phyloP scores from a whole-genome alignment of 2,113 vertebrate genomes.

The Ciconia boyciana region DNA sequence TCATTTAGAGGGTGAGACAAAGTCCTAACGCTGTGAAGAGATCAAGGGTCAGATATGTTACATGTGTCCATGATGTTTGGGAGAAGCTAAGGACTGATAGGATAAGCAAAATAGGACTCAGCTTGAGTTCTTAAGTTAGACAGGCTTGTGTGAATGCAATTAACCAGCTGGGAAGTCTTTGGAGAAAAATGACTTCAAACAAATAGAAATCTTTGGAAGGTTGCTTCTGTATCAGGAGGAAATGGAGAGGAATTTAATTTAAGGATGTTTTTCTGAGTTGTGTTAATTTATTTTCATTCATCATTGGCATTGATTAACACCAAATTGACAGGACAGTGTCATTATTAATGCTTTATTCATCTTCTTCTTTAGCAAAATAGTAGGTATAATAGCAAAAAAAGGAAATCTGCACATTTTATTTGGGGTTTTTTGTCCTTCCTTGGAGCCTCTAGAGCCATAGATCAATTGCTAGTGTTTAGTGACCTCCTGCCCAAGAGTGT shows the following conservation, averaged over 20 bases:
- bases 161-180: neutral
- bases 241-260: neutral
- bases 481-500: neutral
- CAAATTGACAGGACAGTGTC: neutral
- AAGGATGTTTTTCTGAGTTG: neutral
- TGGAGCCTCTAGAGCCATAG: neutral
- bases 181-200: neutral
- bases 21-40: neutral
- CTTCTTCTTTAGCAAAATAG: neutral
- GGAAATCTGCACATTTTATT: neutral
- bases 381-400: neutral
- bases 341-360: neutral
- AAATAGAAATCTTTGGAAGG: neutral
- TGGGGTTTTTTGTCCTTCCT: neutral
- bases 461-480: conserved; percentile 35
- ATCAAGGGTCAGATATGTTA: neutral
- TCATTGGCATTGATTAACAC: neutral
- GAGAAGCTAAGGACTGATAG: neutral
- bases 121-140: neutral
- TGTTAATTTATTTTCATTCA: neutral
- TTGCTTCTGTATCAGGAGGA: neutral
- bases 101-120: neutral
- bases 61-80: neutral
- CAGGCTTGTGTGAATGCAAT: neutral
- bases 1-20: neutral